Evolutionary conservation across 2,113 vertebrate genomes (phyloP).

Genomic region (Aythya baeri): DNA sequence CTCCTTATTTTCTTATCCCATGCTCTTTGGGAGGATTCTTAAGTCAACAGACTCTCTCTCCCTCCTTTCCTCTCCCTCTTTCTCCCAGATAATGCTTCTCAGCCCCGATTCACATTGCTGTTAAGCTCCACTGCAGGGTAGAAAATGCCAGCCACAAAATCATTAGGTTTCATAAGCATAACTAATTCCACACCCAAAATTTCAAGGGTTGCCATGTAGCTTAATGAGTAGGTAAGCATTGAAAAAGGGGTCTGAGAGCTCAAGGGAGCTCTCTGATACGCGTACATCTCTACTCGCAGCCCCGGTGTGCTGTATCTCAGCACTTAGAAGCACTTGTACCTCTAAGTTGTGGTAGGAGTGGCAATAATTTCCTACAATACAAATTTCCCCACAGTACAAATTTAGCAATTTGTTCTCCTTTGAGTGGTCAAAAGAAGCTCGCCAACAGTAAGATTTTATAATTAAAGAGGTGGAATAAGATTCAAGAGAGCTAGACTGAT

Average conservation of each 20-base stretch:
- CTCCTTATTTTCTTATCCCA: slow-evolving; percentile 58
- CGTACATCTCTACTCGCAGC: accelerated
- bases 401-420: slow-evolving; percentile 37
- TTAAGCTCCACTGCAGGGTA: background rate
- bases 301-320: background rate
- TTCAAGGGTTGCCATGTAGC: background rate
- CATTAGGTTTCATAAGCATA: background rate
- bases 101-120: background rate
- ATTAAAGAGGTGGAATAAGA: slow-evolving; percentile 37
- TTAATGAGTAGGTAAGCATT: background rate
- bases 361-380: slow-evolving; percentile 26
- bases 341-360: background rate
- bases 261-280: background rate
- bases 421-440: slow-evolving; percentile 35
- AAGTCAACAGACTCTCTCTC: slow-evolving; percentile 19
- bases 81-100: background rate
- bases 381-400: slow-evolving; percentile 7
- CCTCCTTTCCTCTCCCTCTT: background rate
- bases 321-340: background rate
- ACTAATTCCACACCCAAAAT: slow-evolving; percentile 2
- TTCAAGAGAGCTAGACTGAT: slow-evolving; percentile 22
- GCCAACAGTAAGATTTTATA: background rate
- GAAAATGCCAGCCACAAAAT: background rate
- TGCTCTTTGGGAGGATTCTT: slow-evolving; percentile 41
- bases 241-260: background rate